A percentile compares a stretch with the other conserved stretches of the same genome.
phyloP scores from a whole-genome alignment of 1,140 invertebrate genomes.

The Panagrolaimus sp. region DNA sequence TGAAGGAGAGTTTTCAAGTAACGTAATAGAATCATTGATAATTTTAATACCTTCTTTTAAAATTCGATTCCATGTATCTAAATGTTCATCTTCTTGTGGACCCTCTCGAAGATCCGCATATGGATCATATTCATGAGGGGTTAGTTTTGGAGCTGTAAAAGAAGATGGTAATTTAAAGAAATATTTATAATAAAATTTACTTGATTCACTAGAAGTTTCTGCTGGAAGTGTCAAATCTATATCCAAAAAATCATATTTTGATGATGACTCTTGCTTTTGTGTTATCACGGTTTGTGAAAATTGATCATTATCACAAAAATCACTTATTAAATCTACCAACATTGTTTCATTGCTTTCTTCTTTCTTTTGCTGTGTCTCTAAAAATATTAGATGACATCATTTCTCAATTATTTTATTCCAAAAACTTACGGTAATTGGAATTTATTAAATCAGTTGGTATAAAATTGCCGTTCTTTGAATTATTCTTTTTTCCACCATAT shows the following conservation, averaged over 20 bases:
- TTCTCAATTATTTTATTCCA: not conserved
- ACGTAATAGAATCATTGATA: not conserved
- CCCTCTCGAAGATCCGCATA: not conserved
- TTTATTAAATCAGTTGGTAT: not conserved
- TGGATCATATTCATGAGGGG: not conserved
- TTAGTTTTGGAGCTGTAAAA: not conserved
- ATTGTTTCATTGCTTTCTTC: not conserved
- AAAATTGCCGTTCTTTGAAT: not conserved
- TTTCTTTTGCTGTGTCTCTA: not conserved
- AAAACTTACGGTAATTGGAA: not conserved
- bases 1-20: not conserved
- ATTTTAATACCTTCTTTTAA: not conserved
- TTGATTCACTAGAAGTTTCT: no score
- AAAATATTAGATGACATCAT: not conserved
- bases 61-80: not conserved
- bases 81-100: conserved; percentile 1
- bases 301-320: not conserved
- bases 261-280: not conserved
- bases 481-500: not conserved
- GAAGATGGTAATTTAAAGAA: not conserved
- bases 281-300: not conserved
- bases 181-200: no score
- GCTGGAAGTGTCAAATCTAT: not conserved
- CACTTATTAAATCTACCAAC: not conserved
- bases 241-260: conserved; percentile 5